phyloP scores from a whole-genome alignment of 2,888 invertebrate genomes.

The Autographa gamma region DNA sequence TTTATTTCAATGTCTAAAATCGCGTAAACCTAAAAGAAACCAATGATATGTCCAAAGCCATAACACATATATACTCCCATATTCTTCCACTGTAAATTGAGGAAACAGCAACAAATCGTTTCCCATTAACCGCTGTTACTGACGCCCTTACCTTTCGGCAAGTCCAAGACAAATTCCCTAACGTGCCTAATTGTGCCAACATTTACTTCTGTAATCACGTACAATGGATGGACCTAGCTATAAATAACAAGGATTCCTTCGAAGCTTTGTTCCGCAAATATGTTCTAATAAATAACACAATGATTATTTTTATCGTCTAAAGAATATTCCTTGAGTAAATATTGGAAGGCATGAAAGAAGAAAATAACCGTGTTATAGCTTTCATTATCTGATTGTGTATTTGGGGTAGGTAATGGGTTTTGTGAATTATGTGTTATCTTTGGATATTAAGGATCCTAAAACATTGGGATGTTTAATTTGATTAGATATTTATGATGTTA shows the following conservation, averaged over 20 bases:
- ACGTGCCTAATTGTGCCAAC: slow-evolving; percentile 83
- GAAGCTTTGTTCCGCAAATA: slow-evolving; percentile 33
- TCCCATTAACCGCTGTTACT: slow-evolving; percentile 26
- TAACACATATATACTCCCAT: not conserved
- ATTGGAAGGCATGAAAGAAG: slow-evolving; percentile 34
- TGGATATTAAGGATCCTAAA: slow-evolving; percentile 18
- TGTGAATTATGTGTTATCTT: slow-evolving; percentile 31
- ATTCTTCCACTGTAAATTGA: slow-evolving; percentile 2
- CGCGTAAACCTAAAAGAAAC: too few relatives aligned
- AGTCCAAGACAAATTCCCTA: slow-evolving; percentile 74
- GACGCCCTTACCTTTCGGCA: slow-evolving; percentile 51
- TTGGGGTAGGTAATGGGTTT: slow-evolving; percentile 43
- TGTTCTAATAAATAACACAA: slow-evolving; percentile 37
- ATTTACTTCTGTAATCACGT: slow-evolving; percentile 85
- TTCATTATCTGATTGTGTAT: slow-evolving; percentile 53
- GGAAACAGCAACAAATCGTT: slow-evolving; percentile 6
- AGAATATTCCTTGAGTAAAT: slow-evolving; percentile 48
- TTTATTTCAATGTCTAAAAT: too few relatives aligned
- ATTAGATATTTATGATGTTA: not conserved
- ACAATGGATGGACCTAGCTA: slow-evolving; percentile 68
- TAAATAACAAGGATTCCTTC: slow-evolving; percentile 66
- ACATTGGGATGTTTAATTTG: not conserved
- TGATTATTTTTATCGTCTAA: slow-evolving; percentile 45
- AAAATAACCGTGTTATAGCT: slow-evolving; percentile 33
- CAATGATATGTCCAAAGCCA: too few relatives aligned